phyloP scores from a whole-genome alignment of 2,797 vertebrate species.

The Acanthurus tractus region DNA sequence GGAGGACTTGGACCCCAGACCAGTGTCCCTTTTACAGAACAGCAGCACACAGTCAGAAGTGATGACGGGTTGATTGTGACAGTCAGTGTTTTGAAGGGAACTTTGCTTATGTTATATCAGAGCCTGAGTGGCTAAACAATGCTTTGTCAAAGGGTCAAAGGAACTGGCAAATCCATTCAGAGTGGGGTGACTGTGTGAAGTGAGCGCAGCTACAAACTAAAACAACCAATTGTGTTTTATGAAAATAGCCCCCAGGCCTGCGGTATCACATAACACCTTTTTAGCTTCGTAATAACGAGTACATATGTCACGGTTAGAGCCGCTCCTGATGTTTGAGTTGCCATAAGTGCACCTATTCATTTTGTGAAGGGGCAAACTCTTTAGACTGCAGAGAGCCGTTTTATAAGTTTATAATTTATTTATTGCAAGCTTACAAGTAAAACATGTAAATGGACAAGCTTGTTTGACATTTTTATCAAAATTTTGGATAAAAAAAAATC shows the following conservation, averaged over 20 bases:
- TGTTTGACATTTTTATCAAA: background rate
- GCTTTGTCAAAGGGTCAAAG: slow-evolving; percentile 79
- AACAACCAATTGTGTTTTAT: slow-evolving; percentile 74
- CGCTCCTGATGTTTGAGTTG: slow-evolving; percentile 49
- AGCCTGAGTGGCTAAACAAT: slow-evolving; percentile 73
- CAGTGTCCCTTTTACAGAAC: slow-evolving; percentile 21
- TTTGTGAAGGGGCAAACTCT: slow-evolving; percentile 40
- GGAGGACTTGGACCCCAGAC: slow-evolving; percentile 76
- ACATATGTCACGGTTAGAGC: slow-evolving; percentile 69
- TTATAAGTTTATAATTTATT: too few relatives aligned
- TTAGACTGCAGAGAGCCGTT: slow-evolving; percentile 17
- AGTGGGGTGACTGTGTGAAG: slow-evolving; percentile 46
- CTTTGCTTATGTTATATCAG: slow-evolving; percentile 78
- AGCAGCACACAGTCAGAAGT: slow-evolving; percentile 52
- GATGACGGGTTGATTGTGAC: slow-evolving; percentile 66
- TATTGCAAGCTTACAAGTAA: background rate
- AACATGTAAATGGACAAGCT: background rate
- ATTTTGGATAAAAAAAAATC: background rate
- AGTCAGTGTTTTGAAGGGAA: slow-evolving; percentile 61
- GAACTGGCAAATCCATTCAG: slow-evolving; percentile 65
- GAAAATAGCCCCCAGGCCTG: slow-evolving; percentile 73
- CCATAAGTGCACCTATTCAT: slow-evolving; percentile 51
- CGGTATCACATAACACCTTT: slow-evolving; percentile 66
- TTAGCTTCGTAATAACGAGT: slow-evolving; percentile 50
- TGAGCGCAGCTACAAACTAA: slow-evolving; percentile 55